Evolutionary conservation across 2,888 invertebrate genomes (phyloP).

Genomic region (Pyrochroa serraticornis): DNA sequence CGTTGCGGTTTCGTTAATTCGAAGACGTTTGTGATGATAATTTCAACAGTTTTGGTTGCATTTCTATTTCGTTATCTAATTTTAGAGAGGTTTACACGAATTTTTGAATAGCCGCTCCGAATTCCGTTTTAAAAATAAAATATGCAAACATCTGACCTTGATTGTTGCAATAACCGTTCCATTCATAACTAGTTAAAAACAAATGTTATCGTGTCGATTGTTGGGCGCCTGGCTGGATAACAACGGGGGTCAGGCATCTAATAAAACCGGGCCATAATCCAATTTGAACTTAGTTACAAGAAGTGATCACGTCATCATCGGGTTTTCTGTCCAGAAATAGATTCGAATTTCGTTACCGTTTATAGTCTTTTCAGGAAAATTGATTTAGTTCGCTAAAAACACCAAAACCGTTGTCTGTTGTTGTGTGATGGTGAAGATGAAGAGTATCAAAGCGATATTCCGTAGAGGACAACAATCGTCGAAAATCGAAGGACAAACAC

Average conservation of each 20-base stretch:
- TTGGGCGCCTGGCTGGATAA: conserved; percentile 1
- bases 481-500: conserved; percentile 54
- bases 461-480: conserved; percentile 79
- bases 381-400: not conserved
- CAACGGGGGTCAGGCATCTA: conserved; percentile 4
- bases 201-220: not conserved
- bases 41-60: too few species aligned
- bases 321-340: too few species aligned
- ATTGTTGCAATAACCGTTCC: too few species aligned
- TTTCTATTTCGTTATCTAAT: too few species aligned
- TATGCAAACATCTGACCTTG: too few species aligned
- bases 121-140: too few species aligned
- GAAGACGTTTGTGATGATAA: too few species aligned
- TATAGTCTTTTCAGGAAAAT: not conserved
- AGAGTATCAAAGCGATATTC: conserved; percentile 91
- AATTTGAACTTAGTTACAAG: conserved; percentile 4
- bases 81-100: too few species aligned
- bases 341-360: not conserved
- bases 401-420: not conserved
- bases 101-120: too few species aligned
- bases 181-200: too few species aligned
- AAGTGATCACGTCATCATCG: conserved; percentile 3
- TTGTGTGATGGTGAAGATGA: conserved; percentile 66
- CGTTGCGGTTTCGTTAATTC: too few species aligned
- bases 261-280: conserved; percentile 5